These are phyloP conservation scores for Ciona savignyi DNA, from an alignment of 23 tunicate genomes.

Conservation along the genomic window DNA sequence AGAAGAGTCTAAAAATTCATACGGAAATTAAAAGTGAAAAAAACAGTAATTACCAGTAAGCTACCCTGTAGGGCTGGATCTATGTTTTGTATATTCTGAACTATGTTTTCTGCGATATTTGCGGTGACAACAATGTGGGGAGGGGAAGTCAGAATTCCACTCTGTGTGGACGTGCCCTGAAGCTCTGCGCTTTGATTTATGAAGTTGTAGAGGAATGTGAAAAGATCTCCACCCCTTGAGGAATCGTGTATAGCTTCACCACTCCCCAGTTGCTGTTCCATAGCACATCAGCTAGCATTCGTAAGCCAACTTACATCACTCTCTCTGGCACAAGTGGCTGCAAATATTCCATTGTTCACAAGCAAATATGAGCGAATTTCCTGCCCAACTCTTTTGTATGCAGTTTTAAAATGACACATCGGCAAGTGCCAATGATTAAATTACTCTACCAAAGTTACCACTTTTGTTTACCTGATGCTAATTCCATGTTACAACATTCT, in stretches of 20 bases:
- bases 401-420: no score
- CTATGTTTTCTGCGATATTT: background rate
- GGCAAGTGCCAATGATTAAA: no score
- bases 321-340: background rate
- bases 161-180: background rate
- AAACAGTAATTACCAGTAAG: background rate
- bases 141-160: background rate
- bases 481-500: background rate
- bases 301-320: background rate
- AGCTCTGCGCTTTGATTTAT: background rate
- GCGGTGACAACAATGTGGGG: background rate
- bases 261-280: background rate
- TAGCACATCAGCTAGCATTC: background rate
- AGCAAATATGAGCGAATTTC: no score
- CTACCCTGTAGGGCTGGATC: background rate
- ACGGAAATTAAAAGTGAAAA: no score
- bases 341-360: no score
- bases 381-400: no score
- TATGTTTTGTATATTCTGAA: background rate
- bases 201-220: background rate
- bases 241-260: conserved; percentile 1
- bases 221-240: conserved; percentile 1
- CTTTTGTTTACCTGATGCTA: background rate
- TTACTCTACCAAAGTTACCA: no score
- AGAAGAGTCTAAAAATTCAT: no score